phyloP scores from a whole-genome alignment of 2,888 invertebrate species.

The Eledona agricola region DNA sequence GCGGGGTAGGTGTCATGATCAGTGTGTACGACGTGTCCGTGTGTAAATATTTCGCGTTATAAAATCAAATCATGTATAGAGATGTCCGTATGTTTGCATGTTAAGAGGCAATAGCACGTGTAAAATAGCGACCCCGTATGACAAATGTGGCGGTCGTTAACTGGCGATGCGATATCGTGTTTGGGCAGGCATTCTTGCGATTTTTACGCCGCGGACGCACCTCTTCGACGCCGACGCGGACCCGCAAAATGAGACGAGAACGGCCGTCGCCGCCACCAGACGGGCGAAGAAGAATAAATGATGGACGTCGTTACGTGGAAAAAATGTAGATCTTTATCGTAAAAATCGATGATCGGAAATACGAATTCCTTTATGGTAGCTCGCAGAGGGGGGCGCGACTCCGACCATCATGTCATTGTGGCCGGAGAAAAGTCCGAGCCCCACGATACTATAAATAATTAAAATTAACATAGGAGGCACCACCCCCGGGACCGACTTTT shows the following conservation, averaged over 20 bases:
- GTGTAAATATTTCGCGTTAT: conserved; percentile 51
- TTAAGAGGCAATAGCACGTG: conserved; percentile 55
- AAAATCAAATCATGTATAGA: conserved; percentile 53
- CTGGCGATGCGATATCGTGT: conserved; percentile 52
- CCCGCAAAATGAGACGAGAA: conserved; percentile 10
- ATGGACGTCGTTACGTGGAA: conserved; percentile 49
- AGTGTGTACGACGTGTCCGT: conserved; percentile 45
- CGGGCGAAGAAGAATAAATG: conserved; percentile 54
- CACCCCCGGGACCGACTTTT: not conserved
- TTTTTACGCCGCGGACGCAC: conserved; percentile 38
- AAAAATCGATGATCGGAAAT: conserved; percentile 62
- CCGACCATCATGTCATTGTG: conserved; percentile 46
- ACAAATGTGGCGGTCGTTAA: conserved; percentile 52
- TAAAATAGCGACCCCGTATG: conserved; percentile 56
- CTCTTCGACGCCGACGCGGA: conserved; percentile 15
- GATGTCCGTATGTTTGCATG: conserved; percentile 54
- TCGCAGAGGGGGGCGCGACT: conserved; percentile 47
- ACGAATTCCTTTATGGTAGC: conserved; percentile 59
- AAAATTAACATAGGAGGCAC: conserved; percentile 14
- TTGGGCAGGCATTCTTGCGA: conserved; percentile 41
- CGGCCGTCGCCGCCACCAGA: conserved; percentile 2
- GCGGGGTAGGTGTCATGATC: conserved; percentile 40
- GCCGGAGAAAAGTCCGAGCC: conserved; percentile 23
- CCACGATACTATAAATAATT: conserved; percentile 28
- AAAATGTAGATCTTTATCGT: conserved; percentile 61